phyloP scores from a whole-genome alignment of 1,140 invertebrate genomes.

The Ooceraea biroi region DNA sequence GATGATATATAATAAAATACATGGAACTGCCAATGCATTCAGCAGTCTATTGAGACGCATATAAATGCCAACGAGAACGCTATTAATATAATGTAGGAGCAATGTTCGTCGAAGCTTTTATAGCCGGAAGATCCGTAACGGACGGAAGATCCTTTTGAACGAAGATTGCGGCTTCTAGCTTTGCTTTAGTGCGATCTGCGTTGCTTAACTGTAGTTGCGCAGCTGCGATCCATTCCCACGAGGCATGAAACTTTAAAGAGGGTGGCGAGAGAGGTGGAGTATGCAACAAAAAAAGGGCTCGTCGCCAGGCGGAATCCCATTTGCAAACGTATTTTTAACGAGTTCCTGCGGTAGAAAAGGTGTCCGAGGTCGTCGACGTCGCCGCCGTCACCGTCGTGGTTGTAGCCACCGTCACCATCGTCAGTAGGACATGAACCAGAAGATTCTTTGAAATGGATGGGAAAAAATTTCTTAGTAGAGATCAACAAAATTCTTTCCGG shows the following conservation, averaged over 20 bases:
- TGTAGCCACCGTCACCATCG: not conserved
- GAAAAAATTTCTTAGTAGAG: constrained; percentile 2
- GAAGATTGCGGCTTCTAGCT: constrained; percentile 74
- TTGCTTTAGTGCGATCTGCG: constrained; percentile 72
- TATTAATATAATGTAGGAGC: constrained; percentile 31
- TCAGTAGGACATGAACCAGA: constrained; percentile 42
- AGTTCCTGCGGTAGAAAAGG: constrained; percentile 67
- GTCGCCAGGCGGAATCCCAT: constrained; percentile 66
- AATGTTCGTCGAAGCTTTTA: constrained; percentile 46
- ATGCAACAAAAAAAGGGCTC: constrained; percentile 61
- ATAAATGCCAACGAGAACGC: not conserved
- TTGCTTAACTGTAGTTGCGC: constrained; percentile 74
- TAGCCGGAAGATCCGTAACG: constrained; percentile 48
- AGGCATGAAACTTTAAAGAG: constrained; percentile 79
- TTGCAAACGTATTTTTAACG: constrained; percentile 76
- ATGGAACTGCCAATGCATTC: not conserved
- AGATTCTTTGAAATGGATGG: constrained; percentile 21
- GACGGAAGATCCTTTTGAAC: constrained; percentile 65
- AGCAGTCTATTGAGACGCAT: not conserved
- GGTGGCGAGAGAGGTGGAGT: constrained; percentile 48
- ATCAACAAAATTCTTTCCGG: constrained; percentile 36
- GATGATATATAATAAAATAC: not conserved
- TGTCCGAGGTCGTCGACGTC: constrained; percentile 52
- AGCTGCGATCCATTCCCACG: constrained; percentile 76
- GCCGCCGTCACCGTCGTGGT: constrained; percentile 22